Evolutionary conservation across 2,888 invertebrate genomes (phyloP), one percentile per base, ranked within the genome.

Genomic region (Ormyrus pomaceus): DNA sequence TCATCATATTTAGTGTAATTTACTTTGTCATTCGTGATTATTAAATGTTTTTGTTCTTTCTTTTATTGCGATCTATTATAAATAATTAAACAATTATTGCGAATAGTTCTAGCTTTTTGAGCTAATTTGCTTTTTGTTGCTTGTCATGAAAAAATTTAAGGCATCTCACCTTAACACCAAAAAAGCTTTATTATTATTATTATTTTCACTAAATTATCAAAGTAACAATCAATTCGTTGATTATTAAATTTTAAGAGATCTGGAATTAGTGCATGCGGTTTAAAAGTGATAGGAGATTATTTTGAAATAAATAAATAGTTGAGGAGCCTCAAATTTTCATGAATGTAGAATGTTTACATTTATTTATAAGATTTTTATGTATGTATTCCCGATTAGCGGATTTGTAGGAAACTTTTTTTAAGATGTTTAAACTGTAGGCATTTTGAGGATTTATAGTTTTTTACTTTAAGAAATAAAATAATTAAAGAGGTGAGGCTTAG

Each of bases 21-120:
- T 80, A 64, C 62, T 75, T 82, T 73, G 77, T 77, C 72, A 55
- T 81, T 82, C 61, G 76, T 81, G 77, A 61, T 70, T 73, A 50
- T 77, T 76, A 62, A 65, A 76, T 75, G 66, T 74, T 79, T 79
- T 61, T 64, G 77, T 80, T 62, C 53, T 74, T 76, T 76, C 58
- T 79, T 61, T 73, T 74, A 66, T 79, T 82, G 77, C 83, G 81
- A 70, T 77, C 73, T 46, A 73, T 77, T 59, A 50, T 58, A 82
- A 53, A 80, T 76, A 62, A 64, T 62, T 77, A 50, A 50, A 70
- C 65, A 71, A 80, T 68, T 51, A 75, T 81, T 82, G 70, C 45
- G 81, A 72, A 66, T 75, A 80, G 65, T 77, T 77, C 13, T 72
- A 79, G 77, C 51, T n/a, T 65, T 59, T 70, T 46, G 62, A 65